These are phyloP conservation scores for Pseudomyrmex gracilis DNA, from an alignment of 1,140 invertebrate species.

Conservation along the genomic window DNA sequence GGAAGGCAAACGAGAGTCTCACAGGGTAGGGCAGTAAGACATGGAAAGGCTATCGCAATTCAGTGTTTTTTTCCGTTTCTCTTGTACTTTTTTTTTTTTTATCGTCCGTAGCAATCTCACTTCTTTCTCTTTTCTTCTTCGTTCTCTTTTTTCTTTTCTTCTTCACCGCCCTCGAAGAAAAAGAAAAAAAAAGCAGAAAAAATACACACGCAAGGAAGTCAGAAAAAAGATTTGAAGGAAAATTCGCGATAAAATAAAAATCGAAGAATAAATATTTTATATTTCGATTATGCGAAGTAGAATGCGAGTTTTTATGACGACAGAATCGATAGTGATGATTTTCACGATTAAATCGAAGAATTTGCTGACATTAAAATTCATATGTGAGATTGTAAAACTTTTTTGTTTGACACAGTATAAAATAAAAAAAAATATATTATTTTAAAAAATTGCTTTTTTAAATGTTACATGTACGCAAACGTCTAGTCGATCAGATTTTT, in stretches of 20 bases:
- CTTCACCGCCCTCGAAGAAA: conserved; percentile 49
- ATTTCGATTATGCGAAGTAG: too few species aligned
- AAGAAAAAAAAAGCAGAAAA: conserved; percentile 34
- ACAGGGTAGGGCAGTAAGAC: conserved; percentile 72
- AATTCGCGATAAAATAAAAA: conserved; percentile 31
- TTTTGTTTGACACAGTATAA: too few species aligned
- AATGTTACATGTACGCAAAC: conserved; percentile 40
- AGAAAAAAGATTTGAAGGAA: conserved; percentile 38
- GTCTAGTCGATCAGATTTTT: conserved; percentile 80
- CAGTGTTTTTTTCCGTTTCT: conserved; percentile 44
- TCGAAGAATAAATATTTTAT: neutral
- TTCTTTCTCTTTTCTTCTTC: conserved; percentile 29
- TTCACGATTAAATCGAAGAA: too few species aligned
- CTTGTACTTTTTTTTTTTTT: conserved; percentile 46
- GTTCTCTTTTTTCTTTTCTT: neutral
- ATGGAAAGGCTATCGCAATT: conserved; percentile 76
- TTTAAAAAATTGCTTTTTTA: too few species aligned
- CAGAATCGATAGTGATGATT: too few species aligned
- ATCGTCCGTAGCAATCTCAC: conserved; percentile 40
- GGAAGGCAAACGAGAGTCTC: conserved; percentile 68
- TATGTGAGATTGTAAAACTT: too few species aligned
- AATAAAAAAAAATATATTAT: too few species aligned
- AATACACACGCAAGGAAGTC: neutral
- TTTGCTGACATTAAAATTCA: too few species aligned
- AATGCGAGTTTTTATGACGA: too few species aligned